Evolutionary conservation across 2,888 invertebrate genomes (phyloP).

Genomic region (Poecilobothrus nobilitatus): DNA sequence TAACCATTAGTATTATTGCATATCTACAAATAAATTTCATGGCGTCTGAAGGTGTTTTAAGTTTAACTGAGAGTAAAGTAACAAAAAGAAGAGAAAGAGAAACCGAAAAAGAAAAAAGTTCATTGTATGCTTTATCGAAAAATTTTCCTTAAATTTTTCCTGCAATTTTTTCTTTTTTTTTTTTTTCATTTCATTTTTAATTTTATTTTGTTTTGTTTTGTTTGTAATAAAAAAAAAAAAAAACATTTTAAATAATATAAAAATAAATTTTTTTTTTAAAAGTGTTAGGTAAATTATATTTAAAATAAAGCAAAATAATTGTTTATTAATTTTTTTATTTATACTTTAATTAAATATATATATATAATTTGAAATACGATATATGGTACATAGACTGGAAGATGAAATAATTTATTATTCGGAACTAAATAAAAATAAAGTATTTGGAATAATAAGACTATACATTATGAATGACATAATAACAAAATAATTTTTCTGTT

Average conservation of each 20-base stretch:
- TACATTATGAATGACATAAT: too few relatives aligned
- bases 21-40: neutral
- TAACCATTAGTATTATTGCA: conserved; percentile 1
- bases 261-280: neutral
- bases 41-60: conserved; percentile 5
- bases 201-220: too few relatives aligned
- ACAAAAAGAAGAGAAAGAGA: neutral
- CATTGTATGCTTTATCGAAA: conserved; percentile 6
- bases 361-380: too few relatives aligned
- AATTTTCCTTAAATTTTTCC: neutral
- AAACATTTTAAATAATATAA: neutral
- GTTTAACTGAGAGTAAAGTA: too few relatives aligned
- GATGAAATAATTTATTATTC: too few relatives aligned
- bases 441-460: too few relatives aligned
- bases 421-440: too few relatives aligned
- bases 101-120: neutral
- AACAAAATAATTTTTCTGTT: too few relatives aligned
- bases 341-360: too few relatives aligned
- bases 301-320: neutral
- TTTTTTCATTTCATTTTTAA: too few relatives aligned
- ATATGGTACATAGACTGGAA: too few relatives aligned
- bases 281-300: too few relatives aligned
- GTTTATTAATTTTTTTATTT: neutral
- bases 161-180: neutral
- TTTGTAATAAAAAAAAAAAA: neutral